Percentiles rank a stretch among this genome's conserved stretches.
These are phyloP conservation scores for Synergus laeviventris DNA, from an alignment of 2,888 invertebrate species.

Conservation along the genomic window DNA sequence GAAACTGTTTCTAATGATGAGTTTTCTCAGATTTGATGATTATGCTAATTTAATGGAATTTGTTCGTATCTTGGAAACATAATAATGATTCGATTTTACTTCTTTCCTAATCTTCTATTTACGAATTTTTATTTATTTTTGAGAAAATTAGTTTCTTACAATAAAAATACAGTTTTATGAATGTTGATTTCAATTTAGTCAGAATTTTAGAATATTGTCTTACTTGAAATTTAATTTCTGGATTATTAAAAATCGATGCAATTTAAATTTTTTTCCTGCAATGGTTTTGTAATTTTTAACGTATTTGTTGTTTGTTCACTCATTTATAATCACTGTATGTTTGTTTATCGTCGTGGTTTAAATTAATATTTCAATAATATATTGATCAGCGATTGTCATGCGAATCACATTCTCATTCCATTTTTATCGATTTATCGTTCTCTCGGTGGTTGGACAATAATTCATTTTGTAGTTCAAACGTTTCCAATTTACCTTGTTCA, in stretches of 20 bases:
- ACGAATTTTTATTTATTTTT: no score
- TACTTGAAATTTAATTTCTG: background rate
- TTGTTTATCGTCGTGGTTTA: no score
- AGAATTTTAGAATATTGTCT: background rate
- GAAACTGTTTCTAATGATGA: background rate
- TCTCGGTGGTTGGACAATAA: constrained; percentile 1
- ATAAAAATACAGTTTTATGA: background rate
- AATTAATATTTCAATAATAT: no score
- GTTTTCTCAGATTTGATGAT: no score
- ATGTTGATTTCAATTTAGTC: background rate
- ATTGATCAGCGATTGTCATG: constrained; percentile 19
- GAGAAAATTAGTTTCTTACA: no score
- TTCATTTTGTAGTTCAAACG: constrained; percentile 9
- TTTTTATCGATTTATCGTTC: constrained; percentile 26
- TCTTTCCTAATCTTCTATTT: no score
- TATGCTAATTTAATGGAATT: no score
- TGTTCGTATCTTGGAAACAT: no score
- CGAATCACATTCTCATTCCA: constrained; percentile 29
- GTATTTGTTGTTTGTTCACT: no score
- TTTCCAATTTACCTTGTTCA: constrained; percentile 19
- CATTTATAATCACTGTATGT: no score
- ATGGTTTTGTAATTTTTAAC: no score
- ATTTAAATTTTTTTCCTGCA: background rate
- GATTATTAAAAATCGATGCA: background rate
- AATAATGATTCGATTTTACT: no score